Base-by-base conservation (phyloP, 2,888 invertebrate species). In the Athripsodes cinereus region DNA sequence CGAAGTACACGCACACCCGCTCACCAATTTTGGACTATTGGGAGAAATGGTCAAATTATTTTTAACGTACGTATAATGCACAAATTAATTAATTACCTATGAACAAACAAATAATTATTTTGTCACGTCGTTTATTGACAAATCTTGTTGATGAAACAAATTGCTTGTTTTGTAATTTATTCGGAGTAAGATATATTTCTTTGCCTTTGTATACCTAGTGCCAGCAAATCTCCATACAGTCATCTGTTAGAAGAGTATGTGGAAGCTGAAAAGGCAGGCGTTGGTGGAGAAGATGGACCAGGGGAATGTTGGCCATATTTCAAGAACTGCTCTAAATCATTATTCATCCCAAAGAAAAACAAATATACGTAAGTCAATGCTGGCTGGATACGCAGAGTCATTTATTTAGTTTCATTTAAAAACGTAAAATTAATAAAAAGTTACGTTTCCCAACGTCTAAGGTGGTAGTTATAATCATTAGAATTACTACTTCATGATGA, bases 221-320 rank as follows among this genome's bases (percentile, higher is more conserved):
- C 90, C 1, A 90, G 87, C 66, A 88, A 86, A 71, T 92, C 92
- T 1, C 90, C 91, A 0, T 91, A 86, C 69, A 81, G 91, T 0
- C 78, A 82, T 53, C 74, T 88, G 10, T 72, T 92, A 55, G 72
- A 80, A 1, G 92, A 92, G 66, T 92, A 92, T 67, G 88, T 92
- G 0, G 82, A 85, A 55, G 92, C 92, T 0, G 91, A 92, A 72
- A 82, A 83, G 58, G 83, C 87, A 6, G 92, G 92, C 0, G 83
- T 83, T 67, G 81, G 84, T 0, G 82, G 81, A 2, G 66, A 69
- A 53, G 61, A 55, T 19, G 74, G 75, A 13, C 81, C 83, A 1
- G 88, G 89, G 5, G 92, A 92, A 72, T 92, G 92, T 70, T 91
- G 90, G 85, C 89, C 88, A 1, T 92, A 92, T 70, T 87, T 87